Base-by-base conservation (phyloP, 2,888 invertebrate genomes). In the Choreutis nemorana region DNA sequence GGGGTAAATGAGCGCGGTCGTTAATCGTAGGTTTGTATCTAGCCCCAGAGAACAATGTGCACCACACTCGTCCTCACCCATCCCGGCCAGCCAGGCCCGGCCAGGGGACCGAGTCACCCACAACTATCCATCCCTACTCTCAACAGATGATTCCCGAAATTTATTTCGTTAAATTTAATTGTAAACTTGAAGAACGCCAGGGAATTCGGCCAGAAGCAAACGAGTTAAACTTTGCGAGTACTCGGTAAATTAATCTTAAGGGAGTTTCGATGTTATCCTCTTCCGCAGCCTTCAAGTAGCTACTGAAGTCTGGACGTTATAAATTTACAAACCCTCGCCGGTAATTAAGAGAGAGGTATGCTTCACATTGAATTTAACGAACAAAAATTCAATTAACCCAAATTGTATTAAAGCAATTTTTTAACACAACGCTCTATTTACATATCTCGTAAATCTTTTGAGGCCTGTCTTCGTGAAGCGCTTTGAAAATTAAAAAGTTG, bases 161-260 rank as follows among this genome's bases (percentile, higher is more conserved):
- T 71, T 71, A 70, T 73, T 75, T 72, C 66, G 72, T 72, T 75
- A 68, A 75, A 73, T 73, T 71, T 67, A 75, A 73, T 70, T 70
- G 60, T 66, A 61, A 70, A 70, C 70, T 70, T 55, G 50, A 57
- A 65, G 63, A 67, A 57, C 44, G 53, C 48, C 52, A 54, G 67
- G 65, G 72, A 71, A 71, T 75, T 71, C 52, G 71, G 73, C 61
- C 64, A 64, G 66, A 65, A 57, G 61, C 68, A 61, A 72, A 72
- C 66, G 73, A 73, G 77, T 75, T 72, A 71, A 75, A 77, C 68
- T 77, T 78, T 60, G 57, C 51, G 53, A 67, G 70, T 61, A 64
- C 68, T 64, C 57, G 52, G 58, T 64, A 77, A 77, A 78, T 78
- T 78, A 78, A 77, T 77, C 77, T 78, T 77, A 62, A 66, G 75